Base-by-base conservation (phyloP, 2,797 vertebrate genomes). In the Leptodactylus fallax region DNA sequence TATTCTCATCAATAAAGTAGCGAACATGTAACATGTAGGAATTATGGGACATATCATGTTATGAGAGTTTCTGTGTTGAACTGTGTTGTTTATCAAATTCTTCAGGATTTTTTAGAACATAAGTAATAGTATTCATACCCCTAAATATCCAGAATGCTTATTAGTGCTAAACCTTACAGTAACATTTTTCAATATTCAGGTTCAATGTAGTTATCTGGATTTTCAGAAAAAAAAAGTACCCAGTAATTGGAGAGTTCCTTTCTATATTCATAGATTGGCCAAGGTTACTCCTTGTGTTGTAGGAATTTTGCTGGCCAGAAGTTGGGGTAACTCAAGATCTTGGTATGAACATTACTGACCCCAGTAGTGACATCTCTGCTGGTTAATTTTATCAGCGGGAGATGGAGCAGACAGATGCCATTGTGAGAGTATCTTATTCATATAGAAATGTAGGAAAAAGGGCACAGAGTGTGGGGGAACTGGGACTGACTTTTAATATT, bases 381-480 rank as follows among this genome's bases (percentile, higher is more conserved):
- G 69, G 86, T 77, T 87, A 87, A 87, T 82, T 87, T 87, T 87
- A 87, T 87, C 86, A 87, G 49, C 60, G 8, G 45, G 69, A 82
- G 60, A 87, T 83, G 67, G 86, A 83, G 56, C 74, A 79, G 58
- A 83, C 86, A 87, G 72, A 83, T 87, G 86, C 49, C 80, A 78
- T 79, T 61, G 47, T 67, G 60, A 77, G 72, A 78, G 19, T 7
- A 47, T 19, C 63, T 71, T 55, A 69, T 60, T 79, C 84, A 76
- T 85, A 69, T 83, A 72, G 81, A 83, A 83, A 36, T 56, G n/a
- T 69, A 67, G n/a, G n/a, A 23, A 25, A 65, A 27, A 36, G 8
- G 63, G 23, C 79, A 12, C 55, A 13, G n/a, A 36, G 55, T 23
- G 71, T 19, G 36, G 8, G 74, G 19, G 9, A 0, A 36, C 58